These are phyloP conservation scores for Bubo blakistoni DNA, from an alignment of 2,113 vertebrate genomes.

Conservation along the genomic window DNA sequence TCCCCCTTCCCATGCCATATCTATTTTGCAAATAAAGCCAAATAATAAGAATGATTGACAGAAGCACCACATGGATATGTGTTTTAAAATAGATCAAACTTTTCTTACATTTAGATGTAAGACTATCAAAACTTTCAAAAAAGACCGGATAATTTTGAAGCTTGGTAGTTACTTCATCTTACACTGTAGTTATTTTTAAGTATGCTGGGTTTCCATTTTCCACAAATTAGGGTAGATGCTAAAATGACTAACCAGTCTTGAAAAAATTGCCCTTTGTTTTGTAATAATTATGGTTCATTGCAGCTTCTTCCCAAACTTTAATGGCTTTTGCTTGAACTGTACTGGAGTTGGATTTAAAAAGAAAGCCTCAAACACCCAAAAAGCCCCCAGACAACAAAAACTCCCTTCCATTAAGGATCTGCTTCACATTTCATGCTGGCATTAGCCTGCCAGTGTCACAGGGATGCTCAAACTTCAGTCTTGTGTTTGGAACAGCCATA, in stretches of 20 bases:
- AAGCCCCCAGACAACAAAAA: not conserved
- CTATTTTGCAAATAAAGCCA: not conserved
- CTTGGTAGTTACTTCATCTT: not conserved
- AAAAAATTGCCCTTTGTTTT: not conserved
- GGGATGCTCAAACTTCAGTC: not conserved
- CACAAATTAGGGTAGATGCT: not conserved
- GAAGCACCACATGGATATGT: rapidly evolving
- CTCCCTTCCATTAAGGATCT: not conserved
- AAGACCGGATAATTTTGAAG: not conserved
- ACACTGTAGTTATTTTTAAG: not conserved
- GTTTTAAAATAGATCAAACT: not conserved
- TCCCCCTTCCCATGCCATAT: too few relatives aligned
- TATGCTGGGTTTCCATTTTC: not conserved
- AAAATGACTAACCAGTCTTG: not conserved
- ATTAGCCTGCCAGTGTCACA: not conserved
- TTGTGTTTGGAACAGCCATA: not conserved
- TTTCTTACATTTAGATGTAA: not conserved
- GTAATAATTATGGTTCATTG: not conserved
- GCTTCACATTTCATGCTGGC: not conserved
- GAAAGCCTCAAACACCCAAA: not conserved
- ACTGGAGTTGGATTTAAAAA: not conserved
- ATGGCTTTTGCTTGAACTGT: not conserved
- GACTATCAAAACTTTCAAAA: not conserved
- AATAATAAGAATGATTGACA: not conserved
- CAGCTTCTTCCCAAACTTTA: not conserved